phyloP scores from a whole-genome alignment of 1,140 invertebrate species.

The Tribolium castaneum region DNA sequence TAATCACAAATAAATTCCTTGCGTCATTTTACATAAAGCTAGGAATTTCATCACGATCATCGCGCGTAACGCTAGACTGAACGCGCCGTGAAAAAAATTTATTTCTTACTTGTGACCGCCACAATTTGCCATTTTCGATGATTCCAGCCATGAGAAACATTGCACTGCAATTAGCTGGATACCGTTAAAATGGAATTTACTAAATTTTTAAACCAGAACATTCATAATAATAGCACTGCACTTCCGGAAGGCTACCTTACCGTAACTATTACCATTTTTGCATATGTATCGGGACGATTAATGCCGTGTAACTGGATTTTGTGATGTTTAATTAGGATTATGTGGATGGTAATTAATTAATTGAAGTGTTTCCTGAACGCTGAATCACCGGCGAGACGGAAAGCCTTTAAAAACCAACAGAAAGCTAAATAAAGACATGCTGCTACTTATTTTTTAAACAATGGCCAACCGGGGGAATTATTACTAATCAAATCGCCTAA shows the following conservation, averaged over 20 bases:
- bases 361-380: background rate
- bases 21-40: background rate
- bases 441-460: too few relatives aligned
- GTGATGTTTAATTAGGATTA: slow-evolving; percentile 4
- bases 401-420: background rate
- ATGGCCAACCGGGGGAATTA: too few relatives aligned
- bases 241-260: slow-evolving; percentile 31
- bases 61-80: background rate
- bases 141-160: background rate
- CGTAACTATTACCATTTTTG: slow-evolving; percentile 27
- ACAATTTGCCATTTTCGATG: background rate
- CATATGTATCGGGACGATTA: slow-evolving; percentile 14
- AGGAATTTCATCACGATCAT: background rate
- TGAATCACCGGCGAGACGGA: background rate
- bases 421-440: too few relatives aligned
- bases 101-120: background rate
- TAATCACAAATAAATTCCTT: background rate
- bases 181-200: slow-evolving; percentile 5
- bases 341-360: background rate
- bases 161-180: background rate
- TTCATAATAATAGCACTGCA: slow-evolving; percentile 29
- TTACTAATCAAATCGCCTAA: too few relatives aligned
- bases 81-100: background rate
- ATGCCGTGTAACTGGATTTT: slow-evolving; percentile 5
- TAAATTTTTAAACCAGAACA: slow-evolving; percentile 11